phyloP scores from a whole-genome alignment of 2,113 vertebrate genomes.

The Coryphaenoides rupestris region DNA sequence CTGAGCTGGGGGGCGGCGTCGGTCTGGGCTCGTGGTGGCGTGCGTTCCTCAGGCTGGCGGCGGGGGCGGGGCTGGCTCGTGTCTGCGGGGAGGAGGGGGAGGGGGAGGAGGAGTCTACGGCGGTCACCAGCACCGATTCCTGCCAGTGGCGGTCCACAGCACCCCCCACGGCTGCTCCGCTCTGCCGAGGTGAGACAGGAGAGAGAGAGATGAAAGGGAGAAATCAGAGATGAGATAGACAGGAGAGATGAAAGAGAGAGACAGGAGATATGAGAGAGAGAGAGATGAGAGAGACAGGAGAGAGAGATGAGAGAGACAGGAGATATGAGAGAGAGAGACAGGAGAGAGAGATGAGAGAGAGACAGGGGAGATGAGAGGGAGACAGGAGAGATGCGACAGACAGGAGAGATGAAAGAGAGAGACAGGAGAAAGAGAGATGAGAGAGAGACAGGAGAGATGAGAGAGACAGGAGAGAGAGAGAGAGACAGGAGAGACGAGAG shows the following conservation, averaged over 20 bases:
- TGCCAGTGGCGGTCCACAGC: conserved; percentile 68
- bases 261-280: too few species aligned
- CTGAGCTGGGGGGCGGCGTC: conserved; percentile 42
- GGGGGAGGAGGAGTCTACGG: conserved; percentile 70
- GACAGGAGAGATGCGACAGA: too few species aligned
- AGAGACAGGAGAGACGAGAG: too few species aligned
- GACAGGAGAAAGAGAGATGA: too few species aligned
- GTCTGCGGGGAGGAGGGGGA: conserved; percentile 62
- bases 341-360: conserved; percentile 3
- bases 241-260: too few species aligned
- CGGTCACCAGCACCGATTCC: conserved; percentile 70
- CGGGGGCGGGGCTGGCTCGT: conserved; percentile 72
- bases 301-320: background rate
- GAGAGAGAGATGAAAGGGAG: too few species aligned
- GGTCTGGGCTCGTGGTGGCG: conserved; percentile 60
- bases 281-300: too few species aligned
- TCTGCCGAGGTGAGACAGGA: conserved; percentile 68
- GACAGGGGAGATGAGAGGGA: background rate
- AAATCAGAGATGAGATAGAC: too few species aligned
- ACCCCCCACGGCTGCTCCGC: too few species aligned
- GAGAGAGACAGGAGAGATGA: background rate
- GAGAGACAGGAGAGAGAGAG: too few species aligned
- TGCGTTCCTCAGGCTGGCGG: conserved; percentile 74
- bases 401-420: too few species aligned
- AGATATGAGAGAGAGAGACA: conserved; percentile 3